Percentiles rank a stretch among this genome's conserved stretches.
Evolutionary conservation across 1,140 invertebrate genomes (phyloP).

Genomic region (Eciton burchellii): DNA sequence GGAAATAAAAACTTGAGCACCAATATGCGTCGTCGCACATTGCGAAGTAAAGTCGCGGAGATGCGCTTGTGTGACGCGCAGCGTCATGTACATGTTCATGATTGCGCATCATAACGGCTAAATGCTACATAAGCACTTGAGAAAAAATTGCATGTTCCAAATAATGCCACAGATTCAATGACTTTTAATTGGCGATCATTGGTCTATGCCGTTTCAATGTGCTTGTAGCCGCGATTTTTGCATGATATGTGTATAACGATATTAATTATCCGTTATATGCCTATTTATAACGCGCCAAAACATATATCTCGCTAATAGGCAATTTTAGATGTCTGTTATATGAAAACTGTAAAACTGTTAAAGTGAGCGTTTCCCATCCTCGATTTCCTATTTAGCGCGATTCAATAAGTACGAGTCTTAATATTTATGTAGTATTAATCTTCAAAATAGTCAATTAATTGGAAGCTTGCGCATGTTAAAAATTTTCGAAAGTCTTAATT

Average conservation of each 20-base stretch:
- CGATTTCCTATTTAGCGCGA: too few species aligned
- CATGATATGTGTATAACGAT: not conserved
- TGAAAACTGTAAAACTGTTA: not conserved
- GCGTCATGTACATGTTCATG: constrained; percentile 1
- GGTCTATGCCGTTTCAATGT: not conserved
- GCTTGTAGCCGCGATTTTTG: not conserved
- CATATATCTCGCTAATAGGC: not conserved
- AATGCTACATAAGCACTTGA: constrained; percentile 18
- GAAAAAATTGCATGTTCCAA: not conserved
- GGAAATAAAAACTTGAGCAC: constrained; percentile 41
- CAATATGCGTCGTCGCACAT: constrained; percentile 21
- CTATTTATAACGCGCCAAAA: not conserved
- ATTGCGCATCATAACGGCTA: constrained; percentile 18
- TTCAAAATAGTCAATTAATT: not conserved
- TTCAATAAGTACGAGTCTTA: constrained; percentile 15
- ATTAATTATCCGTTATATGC: not conserved
- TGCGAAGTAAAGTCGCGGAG: constrained; percentile 7
- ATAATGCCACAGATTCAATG: not conserved
- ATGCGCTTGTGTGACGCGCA: constrained; percentile 11
- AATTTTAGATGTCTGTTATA: not conserved
- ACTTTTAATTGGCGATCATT: not conserved
- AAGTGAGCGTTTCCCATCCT: not conserved
- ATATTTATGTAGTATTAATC: constrained; percentile 14
- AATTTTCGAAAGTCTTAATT: not conserved
- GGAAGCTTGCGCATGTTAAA: not conserved